phyloP scores from a whole-genome alignment of 1,140 invertebrate species.

The Rhagoletis zephyria region DNA sequence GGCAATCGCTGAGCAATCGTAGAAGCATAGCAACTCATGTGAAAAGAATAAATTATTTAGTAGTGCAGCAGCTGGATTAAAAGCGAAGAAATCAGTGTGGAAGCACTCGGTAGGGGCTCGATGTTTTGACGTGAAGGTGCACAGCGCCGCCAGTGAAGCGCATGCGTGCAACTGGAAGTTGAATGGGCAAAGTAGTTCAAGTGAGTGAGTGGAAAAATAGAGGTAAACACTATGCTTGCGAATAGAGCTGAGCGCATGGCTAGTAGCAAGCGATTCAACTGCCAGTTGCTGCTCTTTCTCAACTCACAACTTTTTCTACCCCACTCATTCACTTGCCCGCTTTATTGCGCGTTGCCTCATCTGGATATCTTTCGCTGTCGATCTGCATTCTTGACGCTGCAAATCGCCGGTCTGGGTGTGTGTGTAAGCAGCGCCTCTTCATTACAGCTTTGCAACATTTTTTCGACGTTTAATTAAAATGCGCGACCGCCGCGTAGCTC shows the following conservation, averaged over 20 bases:
- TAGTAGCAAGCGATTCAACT: neutral
- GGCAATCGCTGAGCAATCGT: neutral
- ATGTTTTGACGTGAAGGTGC: slow-evolving; percentile 15
- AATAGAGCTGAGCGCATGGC: no score
- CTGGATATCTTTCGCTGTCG: slow-evolving; percentile 35
- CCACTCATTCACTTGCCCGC: no score
- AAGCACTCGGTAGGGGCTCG: neutral
- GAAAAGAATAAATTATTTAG: neutral
- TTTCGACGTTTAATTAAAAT: slow-evolving; percentile 44
- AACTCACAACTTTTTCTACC: neutral
- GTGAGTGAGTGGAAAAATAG: neutral
- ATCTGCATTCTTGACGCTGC: slow-evolving; percentile 2
- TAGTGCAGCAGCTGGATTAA: neutral
- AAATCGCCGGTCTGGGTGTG: neutral
- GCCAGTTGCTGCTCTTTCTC: neutral
- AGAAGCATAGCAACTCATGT: neutral
- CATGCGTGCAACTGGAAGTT: neutral
- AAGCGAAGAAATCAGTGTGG: neutral
- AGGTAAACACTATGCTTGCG: neutral
- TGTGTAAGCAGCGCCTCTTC: slow-evolving; percentile 7
- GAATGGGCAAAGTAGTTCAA: neutral
- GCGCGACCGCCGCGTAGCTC: neutral
- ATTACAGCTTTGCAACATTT: slow-evolving; percentile 48
- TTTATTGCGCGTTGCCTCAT: neutral
- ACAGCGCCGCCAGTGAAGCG: neutral